These are phyloP conservation scores for Monopterus albus DNA, from an alignment of 2,113 vertebrate species.

Conservation along the genomic window DNA sequence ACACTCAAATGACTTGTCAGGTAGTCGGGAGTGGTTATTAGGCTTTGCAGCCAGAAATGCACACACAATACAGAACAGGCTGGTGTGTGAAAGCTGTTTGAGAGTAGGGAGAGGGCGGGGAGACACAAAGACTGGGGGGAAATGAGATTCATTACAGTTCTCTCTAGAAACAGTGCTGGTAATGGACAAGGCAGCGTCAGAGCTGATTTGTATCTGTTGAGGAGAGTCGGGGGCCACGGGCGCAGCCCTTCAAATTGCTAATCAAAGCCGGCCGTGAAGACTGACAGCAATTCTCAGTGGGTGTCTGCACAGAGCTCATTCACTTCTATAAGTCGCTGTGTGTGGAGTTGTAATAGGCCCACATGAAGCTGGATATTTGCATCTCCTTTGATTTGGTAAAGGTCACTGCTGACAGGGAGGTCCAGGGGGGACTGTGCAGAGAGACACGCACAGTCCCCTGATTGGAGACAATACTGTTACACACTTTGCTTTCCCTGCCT, in stretches of 20 bases:
- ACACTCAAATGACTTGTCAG: too few species aligned
- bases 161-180: conserved; percentile 37
- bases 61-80: neutral
- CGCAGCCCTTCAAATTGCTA: conserved; percentile 59
- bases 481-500: neutral
- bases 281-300: conserved; percentile 72
- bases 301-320: conserved; percentile 34
- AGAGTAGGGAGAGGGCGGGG: neutral
- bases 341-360: conserved; percentile 53
- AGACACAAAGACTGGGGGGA: conserved; percentile 26
- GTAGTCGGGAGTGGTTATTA: too few species aligned
- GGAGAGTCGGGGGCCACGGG: conserved; percentile 23
- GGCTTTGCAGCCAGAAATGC: too few species aligned
- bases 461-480: conserved; percentile 31
- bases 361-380: conserved; percentile 76
- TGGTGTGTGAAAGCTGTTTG: neutral
- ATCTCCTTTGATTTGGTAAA: conserved; percentile 76
- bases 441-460: neutral
- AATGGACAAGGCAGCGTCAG: conserved; percentile 51
- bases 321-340: conserved; percentile 37
- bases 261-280: conserved; percentile 63
- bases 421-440: conserved; percentile 36
- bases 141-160: conserved; percentile 61
- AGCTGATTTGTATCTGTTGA: conserved; percentile 62
- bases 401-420: conserved; percentile 73